Conservation (phyloP, 2,888 invertebrate species). For the Pyralis farinalis region DNA sequence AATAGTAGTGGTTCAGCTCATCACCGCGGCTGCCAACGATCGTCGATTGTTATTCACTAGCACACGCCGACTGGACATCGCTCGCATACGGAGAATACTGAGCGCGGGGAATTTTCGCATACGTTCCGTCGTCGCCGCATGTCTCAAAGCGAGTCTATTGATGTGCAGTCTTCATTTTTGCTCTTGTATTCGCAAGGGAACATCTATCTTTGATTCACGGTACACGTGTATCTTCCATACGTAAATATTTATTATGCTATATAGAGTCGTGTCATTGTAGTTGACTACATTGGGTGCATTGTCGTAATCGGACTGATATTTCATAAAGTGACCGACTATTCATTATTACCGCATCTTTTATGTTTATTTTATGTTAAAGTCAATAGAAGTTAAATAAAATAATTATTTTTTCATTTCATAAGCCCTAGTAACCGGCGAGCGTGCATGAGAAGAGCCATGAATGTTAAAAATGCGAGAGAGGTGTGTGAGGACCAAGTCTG, state of each 20-base stretch:
- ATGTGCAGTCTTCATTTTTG: conserved; percentile 29
- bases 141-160: conserved; percentile 19
- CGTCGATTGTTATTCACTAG: conserved; percentile 69
- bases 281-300: no score
- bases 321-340: no score
- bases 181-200: conserved; percentile 9
- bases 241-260: neutral
- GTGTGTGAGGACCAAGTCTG: no score
- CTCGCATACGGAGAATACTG: conserved; percentile 64
- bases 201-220: conserved; percentile 4
- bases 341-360: no score
- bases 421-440: no score
- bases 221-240: neutral
- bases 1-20: conserved; percentile 35
- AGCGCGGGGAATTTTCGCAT: conserved; percentile 72
- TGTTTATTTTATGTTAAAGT: no score
- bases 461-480: no score
- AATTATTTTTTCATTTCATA: no score
- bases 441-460: no score
- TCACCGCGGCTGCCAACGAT: conserved; percentile 57
- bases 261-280: neutral
- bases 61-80: conserved; percentile 52
- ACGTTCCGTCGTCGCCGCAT: conserved; percentile 27
- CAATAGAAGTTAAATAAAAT: no score
- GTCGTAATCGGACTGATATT: no score